Base-by-base conservation (phyloP, 2,797 vertebrate species). In the Neopelma chrysocephalum region DNA sequence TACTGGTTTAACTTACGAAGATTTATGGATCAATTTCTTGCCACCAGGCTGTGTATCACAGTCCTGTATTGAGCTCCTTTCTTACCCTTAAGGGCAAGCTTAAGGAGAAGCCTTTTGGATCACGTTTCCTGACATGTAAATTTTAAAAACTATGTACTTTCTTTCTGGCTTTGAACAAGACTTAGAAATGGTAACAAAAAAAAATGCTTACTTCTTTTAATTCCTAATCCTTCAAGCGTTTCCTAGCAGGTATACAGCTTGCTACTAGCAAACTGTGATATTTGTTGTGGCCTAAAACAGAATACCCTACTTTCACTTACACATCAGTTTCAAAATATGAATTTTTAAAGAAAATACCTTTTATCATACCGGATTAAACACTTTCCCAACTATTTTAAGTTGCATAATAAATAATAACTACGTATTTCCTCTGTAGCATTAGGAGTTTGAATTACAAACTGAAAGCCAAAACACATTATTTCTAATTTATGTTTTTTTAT, bases 21-120 rank as follows among this genome's bases (percentile, higher is more conserved):
- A 90, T 92, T 93, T 89, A 80, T 87, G 50, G 82, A 93, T 96
- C 87, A 87, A 87, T 96, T 95, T 93, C 76, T 95, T 89, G 65
- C 27, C 76, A 3, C 2, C 71, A 47, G 54, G 53, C 54, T 92
- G 73, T 61, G 68, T n/a, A 81, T 88, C 43, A 51, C 69, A 58
- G 61, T 82, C 75, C 42, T 51, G 23, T 80, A 75, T 87, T 87
- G 90, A 93, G 54, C 31, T 93, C n/a, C 36, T 89, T 78, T 60
- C 69, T 15, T 54, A 50, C 53, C 82, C 82, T 82, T 69, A 81
- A 60, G 82, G 70, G 32, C n/a, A 82, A 79, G 51, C 21, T 82
- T 87, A 79, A 72, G 15, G 22, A 94, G 60, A 91, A 89, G 27
- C 4, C 22, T 85, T 90, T 77, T 70, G 68, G 64, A 54, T 72